Evolutionary conservation across 2,888 invertebrate species (phyloP).

Genomic region (Andrena bucephala): DNA sequence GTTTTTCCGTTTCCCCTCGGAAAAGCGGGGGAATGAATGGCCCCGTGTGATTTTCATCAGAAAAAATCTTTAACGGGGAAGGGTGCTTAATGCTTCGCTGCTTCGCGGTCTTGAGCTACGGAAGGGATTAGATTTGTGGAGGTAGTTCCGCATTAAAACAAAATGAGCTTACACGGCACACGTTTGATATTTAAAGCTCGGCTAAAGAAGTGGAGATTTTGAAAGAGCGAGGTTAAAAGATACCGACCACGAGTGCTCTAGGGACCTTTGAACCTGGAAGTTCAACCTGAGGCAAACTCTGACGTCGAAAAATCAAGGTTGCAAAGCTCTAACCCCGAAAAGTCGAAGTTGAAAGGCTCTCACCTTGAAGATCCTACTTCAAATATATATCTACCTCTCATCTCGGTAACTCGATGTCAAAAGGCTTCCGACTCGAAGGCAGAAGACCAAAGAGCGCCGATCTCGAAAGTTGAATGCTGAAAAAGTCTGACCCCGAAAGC

Average conservation of each 20-base stretch:
- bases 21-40: constrained; percentile 42
- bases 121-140: constrained; percentile 9
- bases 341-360: background rate
- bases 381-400: background rate
- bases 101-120: constrained; percentile 40
- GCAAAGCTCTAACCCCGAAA: background rate
- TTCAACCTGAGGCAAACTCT: background rate
- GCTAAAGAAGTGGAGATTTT: background rate
- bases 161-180: background rate
- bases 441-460: background rate
- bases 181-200: no score
- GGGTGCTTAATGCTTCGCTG: constrained; percentile 50
- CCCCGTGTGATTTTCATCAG: constrained; percentile 53
- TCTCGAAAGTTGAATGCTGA: no score
- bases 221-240: background rate
- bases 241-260: background rate
- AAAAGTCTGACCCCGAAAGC: no score
- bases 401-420: background rate
- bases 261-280: no score
- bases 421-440: background rate
- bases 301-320: background rate
- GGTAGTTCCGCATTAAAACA: constrained; percentile 14
- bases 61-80: constrained; percentile 48
- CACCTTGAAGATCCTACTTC: background rate
- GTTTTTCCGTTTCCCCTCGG: constrained; percentile 1